A percentile compares a stretch with the other conserved stretches of the same genome.
Conservation (phyloP, 2,113 vertebrate genomes). For the Pogona vitticeps region DNA sequence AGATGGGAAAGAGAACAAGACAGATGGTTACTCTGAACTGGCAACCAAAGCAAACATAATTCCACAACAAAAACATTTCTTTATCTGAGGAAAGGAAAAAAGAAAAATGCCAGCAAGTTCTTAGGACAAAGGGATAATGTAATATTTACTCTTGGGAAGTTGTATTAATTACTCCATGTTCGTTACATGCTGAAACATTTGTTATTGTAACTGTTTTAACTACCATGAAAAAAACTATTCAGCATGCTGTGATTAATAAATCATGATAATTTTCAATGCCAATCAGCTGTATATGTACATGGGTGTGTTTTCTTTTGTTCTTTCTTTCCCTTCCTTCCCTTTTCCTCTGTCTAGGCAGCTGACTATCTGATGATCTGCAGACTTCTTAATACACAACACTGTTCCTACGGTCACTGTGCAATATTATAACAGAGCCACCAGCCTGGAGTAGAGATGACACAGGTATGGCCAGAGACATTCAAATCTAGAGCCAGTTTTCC, state of each 20-base stretch:
- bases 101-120: neutral
- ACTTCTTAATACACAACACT: neutral
- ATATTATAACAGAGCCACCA: neutral
- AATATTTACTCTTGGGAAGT: constrained; percentile 27
- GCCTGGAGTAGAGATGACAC: too few species aligned
- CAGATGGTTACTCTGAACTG: neutral
- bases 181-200: constrained; percentile 64
- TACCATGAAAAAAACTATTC: constrained; percentile 69
- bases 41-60: constrained; percentile 23
- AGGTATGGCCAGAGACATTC: too few species aligned
- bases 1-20: neutral
- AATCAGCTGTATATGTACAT: constrained; percentile 34
- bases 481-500: neutral
- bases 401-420: neutral
- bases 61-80: constrained; percentile 21
- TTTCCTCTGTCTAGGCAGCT: too few species aligned
- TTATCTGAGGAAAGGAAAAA: neutral
- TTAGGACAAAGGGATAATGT: constrained; percentile 32
- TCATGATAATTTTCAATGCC: constrained; percentile 63
- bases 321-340: too few species aligned
- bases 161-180: constrained; percentile 68
- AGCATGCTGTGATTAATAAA: constrained; percentile 76
- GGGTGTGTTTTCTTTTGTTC: too few species aligned
- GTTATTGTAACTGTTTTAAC: constrained; percentile 76
- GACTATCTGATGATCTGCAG: neutral